These are phyloP conservation scores for Stramonita haemastoma DNA, from an alignment of 2,888 invertebrate species.

Conservation along the genomic window DNA sequence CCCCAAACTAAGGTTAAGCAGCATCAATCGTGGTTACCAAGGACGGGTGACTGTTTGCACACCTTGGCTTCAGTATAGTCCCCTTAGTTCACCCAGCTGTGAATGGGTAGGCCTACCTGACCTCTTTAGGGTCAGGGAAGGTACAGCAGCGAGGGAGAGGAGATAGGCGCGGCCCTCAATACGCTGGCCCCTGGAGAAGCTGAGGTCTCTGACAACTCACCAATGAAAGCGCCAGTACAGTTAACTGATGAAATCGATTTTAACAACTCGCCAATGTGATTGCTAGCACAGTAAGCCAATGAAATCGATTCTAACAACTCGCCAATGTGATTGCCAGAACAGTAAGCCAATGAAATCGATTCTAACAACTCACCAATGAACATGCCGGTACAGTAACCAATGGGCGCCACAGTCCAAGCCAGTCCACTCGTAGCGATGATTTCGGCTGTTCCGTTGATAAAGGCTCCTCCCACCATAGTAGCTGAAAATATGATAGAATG, in stretches of 20 bases:
- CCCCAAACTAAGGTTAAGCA: too few species aligned
- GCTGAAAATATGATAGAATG: constrained; percentile 43
- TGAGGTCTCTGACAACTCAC: not conserved
- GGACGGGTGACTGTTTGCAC: too few species aligned
- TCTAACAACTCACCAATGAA: constrained; percentile 53
- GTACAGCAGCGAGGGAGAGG: too few species aligned
- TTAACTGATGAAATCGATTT: not conserved
- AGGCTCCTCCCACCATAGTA: constrained; percentile 59
- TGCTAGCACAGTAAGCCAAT: not conserved
- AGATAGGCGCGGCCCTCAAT: too few species aligned
- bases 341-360: constrained; percentile 44
- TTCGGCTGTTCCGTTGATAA: constrained; percentile 58
- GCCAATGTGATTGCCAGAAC: constrained; percentile 52
- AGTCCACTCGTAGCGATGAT: constrained; percentile 52
- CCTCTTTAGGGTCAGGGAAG: too few species aligned
- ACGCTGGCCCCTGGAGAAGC: too few species aligned
- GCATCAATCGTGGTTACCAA: too few species aligned
- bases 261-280: not conserved
- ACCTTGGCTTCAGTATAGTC: too few species aligned
- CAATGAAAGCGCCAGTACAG: not conserved
- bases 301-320: constrained; percentile 5
- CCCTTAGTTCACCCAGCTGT: too few species aligned
- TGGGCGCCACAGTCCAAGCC: constrained; percentile 54
- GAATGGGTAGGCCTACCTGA: too few species aligned
- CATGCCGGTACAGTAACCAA: constrained; percentile 53